A percentile compares a stretch with the other conserved stretches of the same genome.
These are phyloP conservation scores for Hyppa rectilinea DNA, from an alignment of 2,888 invertebrate genomes.

Conservation along the genomic window DNA sequence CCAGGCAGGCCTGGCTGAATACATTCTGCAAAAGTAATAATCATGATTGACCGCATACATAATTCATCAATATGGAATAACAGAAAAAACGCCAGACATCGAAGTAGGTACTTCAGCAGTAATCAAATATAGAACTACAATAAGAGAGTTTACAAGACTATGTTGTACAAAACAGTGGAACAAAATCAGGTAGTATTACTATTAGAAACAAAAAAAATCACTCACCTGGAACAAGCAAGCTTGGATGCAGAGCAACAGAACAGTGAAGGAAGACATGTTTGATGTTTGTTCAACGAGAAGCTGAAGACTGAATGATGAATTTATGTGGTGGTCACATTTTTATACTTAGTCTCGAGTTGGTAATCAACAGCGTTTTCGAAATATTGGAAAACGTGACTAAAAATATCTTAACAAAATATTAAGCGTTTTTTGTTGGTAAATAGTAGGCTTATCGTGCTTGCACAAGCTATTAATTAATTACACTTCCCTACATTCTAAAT, in stretches of 20 bases:
- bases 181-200: background rate
- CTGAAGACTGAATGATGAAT: slow-evolving; percentile 31
- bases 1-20: slow-evolving; percentile 45
- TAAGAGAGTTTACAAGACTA: background rate
- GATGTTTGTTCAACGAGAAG: slow-evolving; percentile 31
- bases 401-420: background rate
- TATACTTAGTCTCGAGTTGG: too few species aligned
- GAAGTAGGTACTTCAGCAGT: too few species aligned
- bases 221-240: slow-evolving; percentile 59
- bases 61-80: too few species aligned
- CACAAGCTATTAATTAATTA: slow-evolving; percentile 25
- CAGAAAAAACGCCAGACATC: background rate
- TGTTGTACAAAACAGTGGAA: background rate
- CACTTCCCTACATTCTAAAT: background rate
- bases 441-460: slow-evolving; percentile 29
- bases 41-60: background rate
- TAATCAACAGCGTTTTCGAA: too few species aligned
- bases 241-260: slow-evolving; percentile 54
- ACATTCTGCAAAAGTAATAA: slow-evolving; percentile 38
- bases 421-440: background rate
- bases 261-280: slow-evolving; percentile 51
- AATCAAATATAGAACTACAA: too few species aligned
- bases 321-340: too few species aligned
- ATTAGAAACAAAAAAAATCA: background rate
- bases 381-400: slow-evolving; percentile 21